A percentile compares a stretch with the other conserved stretches of the same genome.
Conservation (phyloP, 2,888 invertebrate genomes). For the Eristalis tenax region DNA sequence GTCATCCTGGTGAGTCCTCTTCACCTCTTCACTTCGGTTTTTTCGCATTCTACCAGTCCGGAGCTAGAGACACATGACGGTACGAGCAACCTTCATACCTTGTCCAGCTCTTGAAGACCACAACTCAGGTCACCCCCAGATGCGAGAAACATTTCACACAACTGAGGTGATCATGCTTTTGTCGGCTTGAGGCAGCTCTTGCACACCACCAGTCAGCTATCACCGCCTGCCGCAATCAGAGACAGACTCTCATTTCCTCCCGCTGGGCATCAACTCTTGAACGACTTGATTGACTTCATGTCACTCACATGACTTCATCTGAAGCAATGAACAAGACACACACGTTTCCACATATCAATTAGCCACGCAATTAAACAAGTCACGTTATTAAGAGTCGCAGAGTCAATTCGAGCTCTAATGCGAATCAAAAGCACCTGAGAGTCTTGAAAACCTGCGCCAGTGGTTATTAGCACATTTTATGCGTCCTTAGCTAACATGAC, state of each 20-base stretch:
- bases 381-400: not conserved
- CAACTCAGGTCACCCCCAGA: too few relatives aligned
- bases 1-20: too few relatives aligned
- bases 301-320: slow-evolving; percentile 10
- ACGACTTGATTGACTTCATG: not conserved
- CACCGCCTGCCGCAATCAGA: not conserved
- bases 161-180: too few relatives aligned
- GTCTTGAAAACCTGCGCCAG: slow-evolving; percentile 12
- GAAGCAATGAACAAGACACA: not conserved
- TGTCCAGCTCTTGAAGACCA: too few relatives aligned
- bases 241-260: not conserved
- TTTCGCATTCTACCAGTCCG: too few relatives aligned
- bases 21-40: too few relatives aligned
- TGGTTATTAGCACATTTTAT: slow-evolving; percentile 15
- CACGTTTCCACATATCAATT: not conserved
- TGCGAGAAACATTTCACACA: too few relatives aligned
- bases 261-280: not conserved
- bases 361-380: slow-evolving; percentile 13
- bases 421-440: slow-evolving; percentile 22
- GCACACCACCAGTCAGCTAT: not conserved
- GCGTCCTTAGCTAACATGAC: not conserved
- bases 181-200: not conserved
- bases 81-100: too few relatives aligned
- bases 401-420: not conserved
- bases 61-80: too few relatives aligned